phyloP scores from a whole-genome alignment of 2,113 vertebrate species.

The Himantopus leucocephalus region DNA sequence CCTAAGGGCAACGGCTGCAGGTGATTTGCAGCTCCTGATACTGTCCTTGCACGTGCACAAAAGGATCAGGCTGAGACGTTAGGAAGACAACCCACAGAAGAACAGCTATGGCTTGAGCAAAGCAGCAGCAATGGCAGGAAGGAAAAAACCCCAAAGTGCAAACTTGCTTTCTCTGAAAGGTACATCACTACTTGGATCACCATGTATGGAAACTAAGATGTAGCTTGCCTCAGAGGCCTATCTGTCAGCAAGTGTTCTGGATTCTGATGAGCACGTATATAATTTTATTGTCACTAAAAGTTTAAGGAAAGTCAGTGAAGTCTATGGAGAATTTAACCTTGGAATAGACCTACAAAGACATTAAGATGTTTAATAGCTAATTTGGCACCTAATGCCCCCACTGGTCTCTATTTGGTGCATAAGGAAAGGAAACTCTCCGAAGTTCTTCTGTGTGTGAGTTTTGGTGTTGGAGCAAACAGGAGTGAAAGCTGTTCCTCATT shows the following conservation, averaged over 20 bases:
- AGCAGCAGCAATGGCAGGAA: neutral
- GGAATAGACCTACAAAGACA: neutral
- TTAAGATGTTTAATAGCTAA: neutral
- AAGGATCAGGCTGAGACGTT: neutral
- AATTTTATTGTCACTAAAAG: neutral
- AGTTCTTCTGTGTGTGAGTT: neutral
- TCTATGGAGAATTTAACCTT: neutral
- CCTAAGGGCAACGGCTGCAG: neutral
- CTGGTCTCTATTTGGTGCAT: neutral
- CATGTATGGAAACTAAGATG: accelerated
- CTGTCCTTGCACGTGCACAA: neutral
- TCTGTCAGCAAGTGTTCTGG: neutral
- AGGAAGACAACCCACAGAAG: neutral
- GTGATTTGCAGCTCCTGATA: neutral
- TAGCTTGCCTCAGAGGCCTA: neutral
- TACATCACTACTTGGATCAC: neutral
- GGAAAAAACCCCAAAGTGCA: neutral
- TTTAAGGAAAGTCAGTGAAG: neutral
- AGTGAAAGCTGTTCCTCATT: neutral
- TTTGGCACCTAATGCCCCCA: neutral
- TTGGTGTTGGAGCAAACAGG: neutral
- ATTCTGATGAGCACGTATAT: neutral
- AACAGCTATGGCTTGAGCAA: neutral
- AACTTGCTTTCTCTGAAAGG: neutral
- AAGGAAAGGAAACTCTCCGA: neutral